Evolutionary conservation across 2,113 vertebrate genomes (phyloP), one percentile per base, ranked within the genome.

Genomic region (Triplophysa tibetana): DNA sequence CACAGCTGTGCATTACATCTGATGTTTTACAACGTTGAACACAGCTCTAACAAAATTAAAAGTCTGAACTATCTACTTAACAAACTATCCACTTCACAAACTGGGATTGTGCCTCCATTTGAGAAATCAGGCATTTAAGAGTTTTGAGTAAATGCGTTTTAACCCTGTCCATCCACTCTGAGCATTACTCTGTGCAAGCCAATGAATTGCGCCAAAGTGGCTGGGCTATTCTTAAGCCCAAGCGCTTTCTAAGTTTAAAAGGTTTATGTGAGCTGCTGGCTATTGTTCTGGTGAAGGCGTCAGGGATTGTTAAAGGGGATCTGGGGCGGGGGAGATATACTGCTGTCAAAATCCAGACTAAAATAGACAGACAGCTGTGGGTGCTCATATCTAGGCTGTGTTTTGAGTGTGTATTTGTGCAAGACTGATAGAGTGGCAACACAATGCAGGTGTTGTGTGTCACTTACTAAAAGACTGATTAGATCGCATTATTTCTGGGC

Each of bases 341-440:
- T 63, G 63, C 80, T 84, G 86, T 81, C 81, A 84, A 78, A 85
- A 70, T 80, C 50, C 45, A 74, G 81, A 72, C 78, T 17, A 87
- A 89, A 87, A 87, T 89, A 89, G 85, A 84, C 83, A 85, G 85
- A 84, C 88, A 89, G 88, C 88, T 89, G 85, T 81, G 85, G 85
- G 84, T 85, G 85, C 79, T 82, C 82, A 83, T 85, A 85, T 87
- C 77, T 79, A 78, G 78, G 77, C 65, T 70, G 70, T 79, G 74
- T 77, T 62, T 66, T 70, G 63, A 29, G 66, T 73, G 75, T 75
- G 69, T 73, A 60, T 66, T 72, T 72, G 72, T 65, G 79, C 11
- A 45, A 67, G 73, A 54, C 26, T 63, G 66, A 76, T 62, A 29
- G 61, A 23, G 78, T 50, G 67, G 23, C 83, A 80, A 83, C 81